phyloP scores from a whole-genome alignment of 2,888 invertebrate genomes.

The Podotricha telesiphe region DNA sequence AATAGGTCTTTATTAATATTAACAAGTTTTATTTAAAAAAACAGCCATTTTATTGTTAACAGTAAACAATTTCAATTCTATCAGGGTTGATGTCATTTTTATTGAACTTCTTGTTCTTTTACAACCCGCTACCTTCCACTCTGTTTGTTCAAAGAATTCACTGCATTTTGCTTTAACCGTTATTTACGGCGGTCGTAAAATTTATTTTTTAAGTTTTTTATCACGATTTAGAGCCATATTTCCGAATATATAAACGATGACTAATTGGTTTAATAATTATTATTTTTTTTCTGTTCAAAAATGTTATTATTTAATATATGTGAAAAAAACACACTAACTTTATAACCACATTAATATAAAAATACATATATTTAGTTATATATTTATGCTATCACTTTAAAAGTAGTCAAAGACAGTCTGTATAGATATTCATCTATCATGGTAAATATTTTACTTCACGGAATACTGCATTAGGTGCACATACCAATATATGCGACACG shows the following conservation, averaged over 20 bases:
- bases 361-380: too few species aligned
- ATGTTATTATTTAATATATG: too few species aligned
- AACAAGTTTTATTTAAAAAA: not conserved
- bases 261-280: not conserved
- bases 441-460: not conserved
- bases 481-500: not conserved
- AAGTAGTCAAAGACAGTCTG: too few species aligned
- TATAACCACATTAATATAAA: too few species aligned
- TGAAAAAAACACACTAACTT: too few species aligned
- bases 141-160: constrained; percentile 66
- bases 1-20: too few species aligned
- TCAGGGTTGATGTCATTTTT: not conserved
- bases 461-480: not conserved
- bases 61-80: not conserved
- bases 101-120: constrained; percentile 32
- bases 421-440: not conserved
- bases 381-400: too few species aligned
- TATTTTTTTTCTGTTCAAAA: too few species aligned
- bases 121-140: constrained; percentile 48
- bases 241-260: not conserved
- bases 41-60: not conserved
- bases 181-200: constrained; percentile 55
- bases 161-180: constrained; percentile 58
- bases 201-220: constrained; percentile 20
- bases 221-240: not conserved